Base-by-base conservation (phyloP, 2,888 invertebrate genomes). In the Acanthococcus lagerstroemiae region DNA sequence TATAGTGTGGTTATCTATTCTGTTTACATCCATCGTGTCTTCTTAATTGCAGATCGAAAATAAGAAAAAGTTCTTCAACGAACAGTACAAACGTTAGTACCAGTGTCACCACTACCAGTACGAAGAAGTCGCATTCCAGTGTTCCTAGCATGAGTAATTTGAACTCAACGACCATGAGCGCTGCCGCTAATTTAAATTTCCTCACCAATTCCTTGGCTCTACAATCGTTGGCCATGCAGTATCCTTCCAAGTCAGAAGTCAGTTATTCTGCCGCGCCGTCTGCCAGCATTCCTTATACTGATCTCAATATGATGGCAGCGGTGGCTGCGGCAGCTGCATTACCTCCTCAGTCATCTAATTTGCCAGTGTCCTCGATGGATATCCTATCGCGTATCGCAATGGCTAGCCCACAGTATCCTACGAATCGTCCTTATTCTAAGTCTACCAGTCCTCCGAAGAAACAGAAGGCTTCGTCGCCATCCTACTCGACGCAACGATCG, bases 141-240 rank as follows among this genome's bases (percentile, higher is more conserved):
- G 55, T 65, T 65, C 65, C 65, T 65, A 55, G n/a, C 46, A 65
- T 15, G n/a, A 65, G 46, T 65, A 65, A 65, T 55, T 25, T 45
- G 21, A 65, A 44, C 46, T 17, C 55, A 7, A 44, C 52, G 1
- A 52, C 22, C 5, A 37, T 15, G 17, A 25, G 50, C n/a, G 27
- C 46, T 15, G 50, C 61, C 12, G 50, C 63, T 12, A 24, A 27
- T 24, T 54, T 19, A 22, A 52, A 52, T 52, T 22, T 24, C 9
- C 52, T 52, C 17, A 22, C 50, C 27, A 61, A 61, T 19, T 50
- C 50, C 7, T 15, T 61, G 44, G 21, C 63, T 22, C 1, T 30
- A 15, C 7, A 30, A 30, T 6, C 37, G 12, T 1, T 37, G 1
- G 37, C 37, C n/a, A 9, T 37, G 12, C 37, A 37, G n/a, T 37